Evolutionary conservation across 2,888 invertebrate genomes (phyloP).

Genomic region (Sceliomorpha sp.): DNA sequence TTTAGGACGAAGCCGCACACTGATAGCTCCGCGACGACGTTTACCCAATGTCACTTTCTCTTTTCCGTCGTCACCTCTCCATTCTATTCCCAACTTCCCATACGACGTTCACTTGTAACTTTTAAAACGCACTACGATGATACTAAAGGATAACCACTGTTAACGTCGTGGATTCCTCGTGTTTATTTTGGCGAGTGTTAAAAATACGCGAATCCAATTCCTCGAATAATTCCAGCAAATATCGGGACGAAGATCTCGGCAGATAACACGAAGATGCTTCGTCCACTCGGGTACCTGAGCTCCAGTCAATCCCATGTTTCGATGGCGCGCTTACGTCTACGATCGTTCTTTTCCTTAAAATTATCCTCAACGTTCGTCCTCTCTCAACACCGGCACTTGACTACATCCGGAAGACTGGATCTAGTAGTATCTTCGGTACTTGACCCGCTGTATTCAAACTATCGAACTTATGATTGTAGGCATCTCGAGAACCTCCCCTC

Average conservation of each 20-base stretch:
- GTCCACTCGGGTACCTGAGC: conserved; percentile 41
- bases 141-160: conserved; percentile 49
- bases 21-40: conserved; percentile 3
- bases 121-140: too few relatives aligned
- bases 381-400: conserved; percentile 33
- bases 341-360: conserved; percentile 39
- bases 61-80: too few relatives aligned
- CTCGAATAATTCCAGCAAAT: conserved; percentile 69
- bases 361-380: conserved; percentile 37
- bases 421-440: conserved; percentile 16
- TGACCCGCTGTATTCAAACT: conserved; percentile 18
- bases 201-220: conserved; percentile 62
- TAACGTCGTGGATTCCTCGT: conserved; percentile 19
- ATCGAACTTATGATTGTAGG: conserved; percentile 44
- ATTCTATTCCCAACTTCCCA: neutral
- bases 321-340: neutral
- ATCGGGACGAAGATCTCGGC: conserved; percentile 54
- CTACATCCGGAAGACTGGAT: conserved; percentile 35
- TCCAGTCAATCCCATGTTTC: conserved; percentile 55
- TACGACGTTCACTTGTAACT: neutral
- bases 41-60: conserved; percentile 8
- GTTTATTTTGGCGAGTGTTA: conserved; percentile 29
- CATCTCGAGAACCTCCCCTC: conserved; percentile 36
- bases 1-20: conserved; percentile 36
- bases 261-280: conserved; percentile 25